Base-by-base conservation (phyloP, 1,140 invertebrate genomes). In the Adoxophyes honmai region DNA sequence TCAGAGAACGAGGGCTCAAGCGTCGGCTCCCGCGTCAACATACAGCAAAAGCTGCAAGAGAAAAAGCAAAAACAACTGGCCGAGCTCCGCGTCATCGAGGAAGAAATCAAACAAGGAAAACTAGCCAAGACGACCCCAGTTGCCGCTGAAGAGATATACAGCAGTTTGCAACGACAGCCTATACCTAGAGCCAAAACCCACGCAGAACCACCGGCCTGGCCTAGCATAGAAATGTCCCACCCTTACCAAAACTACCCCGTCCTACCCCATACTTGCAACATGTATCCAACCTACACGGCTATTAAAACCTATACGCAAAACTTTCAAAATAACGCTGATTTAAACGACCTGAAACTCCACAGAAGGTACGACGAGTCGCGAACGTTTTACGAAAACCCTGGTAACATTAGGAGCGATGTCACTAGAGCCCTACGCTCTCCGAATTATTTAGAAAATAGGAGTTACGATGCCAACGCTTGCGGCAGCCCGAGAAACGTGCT, bases 61-160 rank as follows among this genome's bases (percentile, higher is more conserved):
- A 97, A 97, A 78, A 96, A 96, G 63, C 94, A 96, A 69, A 96
- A 97, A 65, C 96, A 97, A 66, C 82, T 97, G 1, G 94, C 95
- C 0, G 95, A 97, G 77, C 75, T 97, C 8, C 90, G 94, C 56
- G 94, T 94, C 5, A 95, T 96, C 65, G 95, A 96, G 70, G 95
- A 96, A 70, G 96, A 97, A 80, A 96, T 97, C 33, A 95, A 95
- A 73, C 94, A 96, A 69, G 95, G 94, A 0, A 96, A 96, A 75
- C 73, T 95, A 4, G 92, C 85, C 33, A 91, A 88, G 53, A 89
- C 89, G 1, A 85, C 89, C 0, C 82, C 88, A 8, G 81, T 88
- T 0, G 85, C 88, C 0, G 86, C 78, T 0, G 88, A 90, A 34
- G 89, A 91, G 55, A 90, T 90, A 61, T 90, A 90, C 74, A 88